phyloP scores from a whole-genome alignment of 2,888 invertebrate genomes.

The Hypsopygia costalis region DNA sequence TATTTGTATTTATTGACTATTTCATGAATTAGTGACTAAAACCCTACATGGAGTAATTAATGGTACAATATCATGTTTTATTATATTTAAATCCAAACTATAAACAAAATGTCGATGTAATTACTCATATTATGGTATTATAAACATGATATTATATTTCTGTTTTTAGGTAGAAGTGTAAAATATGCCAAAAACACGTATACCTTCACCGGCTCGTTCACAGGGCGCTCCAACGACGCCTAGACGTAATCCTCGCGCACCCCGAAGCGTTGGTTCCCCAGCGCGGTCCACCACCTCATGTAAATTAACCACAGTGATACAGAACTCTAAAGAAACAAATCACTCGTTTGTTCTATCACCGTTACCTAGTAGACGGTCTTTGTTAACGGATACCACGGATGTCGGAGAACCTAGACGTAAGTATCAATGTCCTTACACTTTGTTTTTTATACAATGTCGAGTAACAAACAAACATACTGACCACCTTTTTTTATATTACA shows the following conservation, averaged over 20 bases:
- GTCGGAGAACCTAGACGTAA: conserved; percentile 60
- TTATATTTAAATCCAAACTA: too few species aligned
- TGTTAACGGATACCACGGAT: conserved; percentile 56
- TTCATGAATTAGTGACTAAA: too few species aligned
- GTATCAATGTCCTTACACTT: conserved; percentile 22
- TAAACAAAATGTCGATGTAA: too few species aligned
- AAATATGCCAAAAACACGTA: conserved; percentile 39
- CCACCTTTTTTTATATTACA: too few species aligned
- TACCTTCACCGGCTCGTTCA: conserved; percentile 57
- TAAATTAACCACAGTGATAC: conserved; percentile 43
- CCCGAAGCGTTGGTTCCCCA: conserved; percentile 52
- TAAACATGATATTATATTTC: too few species aligned
- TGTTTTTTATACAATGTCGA: too few species aligned
- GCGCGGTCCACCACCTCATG: conserved; percentile 38
- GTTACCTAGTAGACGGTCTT: conserved; percentile 38
- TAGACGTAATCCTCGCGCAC: conserved; percentile 33
- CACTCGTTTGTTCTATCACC: conserved; percentile 51
- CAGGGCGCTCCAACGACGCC: conserved; percentile 36
- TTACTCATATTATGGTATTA: too few species aligned
- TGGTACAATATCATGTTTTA: too few species aligned
- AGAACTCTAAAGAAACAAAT: conserved; percentile 37
- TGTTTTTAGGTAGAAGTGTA: not conserved
- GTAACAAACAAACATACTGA: too few species aligned
- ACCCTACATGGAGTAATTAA: too few species aligned
- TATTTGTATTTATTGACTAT: too few species aligned